Base-by-base conservation (phyloP, 2,113 vertebrate species). In the Dasypus novemcinctus region DNA sequence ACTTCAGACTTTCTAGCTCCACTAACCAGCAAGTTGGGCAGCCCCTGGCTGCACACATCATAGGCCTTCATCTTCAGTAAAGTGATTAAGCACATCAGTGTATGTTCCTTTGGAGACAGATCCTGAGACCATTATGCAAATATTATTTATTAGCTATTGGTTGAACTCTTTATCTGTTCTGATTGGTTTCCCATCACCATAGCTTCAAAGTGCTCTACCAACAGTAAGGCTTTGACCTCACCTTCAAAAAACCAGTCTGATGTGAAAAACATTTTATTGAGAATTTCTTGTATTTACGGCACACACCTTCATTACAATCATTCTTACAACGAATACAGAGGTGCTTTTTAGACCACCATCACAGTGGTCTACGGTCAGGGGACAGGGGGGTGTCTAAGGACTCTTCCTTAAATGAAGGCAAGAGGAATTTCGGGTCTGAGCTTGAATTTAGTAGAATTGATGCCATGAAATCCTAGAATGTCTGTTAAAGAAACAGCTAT, bases 201-300 rank as follows among this genome's bases (percentile, higher is more conserved):
- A 41, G 94, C 64, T 49, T 11, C 36, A 80, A 8, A 71, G 36
- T 17, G 27, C n/a, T 88, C 52, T 95, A 54, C 36, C 79, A 66
- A 63, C 1, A 78, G 18, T 63, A 38, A 52, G 18, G 31, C 36
- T 76, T 82, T 29, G 82, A 2, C 57, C 20, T 63, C 29, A 41
- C n/a, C 82, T 91, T 49, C n/a, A 8, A 29, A 64, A 66, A 72
- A 12, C 13, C 84, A 87, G 20, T 71, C 38, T 86, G 63, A 82
- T 20, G 15, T 97, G 96, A 95, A 94, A 97, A 96, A 95, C 23
- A 33, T 92, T 96, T 97, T 96, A 97, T 96, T 97, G 86, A 83
- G 75, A 72, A 85, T 96, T 92, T 96, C 75, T 94, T 71, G 23
- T 76, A 91, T 95, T 93, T 94, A 94, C 80, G 93, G 83, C 57